phyloP scores from a whole-genome alignment of 2,797 vertebrate species.

The Acomys russatus region DNA sequence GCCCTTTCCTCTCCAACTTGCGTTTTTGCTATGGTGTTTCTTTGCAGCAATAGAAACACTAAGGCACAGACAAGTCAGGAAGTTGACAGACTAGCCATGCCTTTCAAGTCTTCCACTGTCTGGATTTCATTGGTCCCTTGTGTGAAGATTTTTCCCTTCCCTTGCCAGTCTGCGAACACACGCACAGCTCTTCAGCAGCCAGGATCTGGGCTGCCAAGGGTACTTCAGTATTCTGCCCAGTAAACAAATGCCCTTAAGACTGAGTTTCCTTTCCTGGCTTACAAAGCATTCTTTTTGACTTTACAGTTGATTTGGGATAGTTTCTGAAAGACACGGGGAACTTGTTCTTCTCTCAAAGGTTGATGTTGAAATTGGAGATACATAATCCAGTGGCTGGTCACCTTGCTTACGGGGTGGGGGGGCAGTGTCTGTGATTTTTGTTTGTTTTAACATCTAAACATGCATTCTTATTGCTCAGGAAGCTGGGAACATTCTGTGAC shows the following conservation, averaged over 20 bases:
- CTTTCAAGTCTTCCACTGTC: not conserved
- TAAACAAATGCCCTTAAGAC: not conserved
- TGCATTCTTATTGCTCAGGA: not conserved
- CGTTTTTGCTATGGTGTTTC: not conserved
- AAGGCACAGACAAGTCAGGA: not conserved
- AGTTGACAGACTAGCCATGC: not conserved
- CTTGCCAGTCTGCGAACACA: not conserved
- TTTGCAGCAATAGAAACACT: not conserved
- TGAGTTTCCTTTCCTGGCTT: not conserved
- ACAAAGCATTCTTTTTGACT: not conserved
- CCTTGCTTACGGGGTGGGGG: not conserved
- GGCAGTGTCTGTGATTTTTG: not conserved
- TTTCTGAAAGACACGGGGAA: not conserved
- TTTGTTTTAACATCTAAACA: not conserved
- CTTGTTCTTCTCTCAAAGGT: not conserved
- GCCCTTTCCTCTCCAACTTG: not conserved
- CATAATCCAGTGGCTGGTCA: not conserved
- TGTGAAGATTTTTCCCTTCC: not conserved
- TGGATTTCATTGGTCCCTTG: not conserved
- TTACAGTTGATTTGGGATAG: not conserved
- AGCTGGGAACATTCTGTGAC: not conserved
- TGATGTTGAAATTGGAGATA: constrained; percentile 1
- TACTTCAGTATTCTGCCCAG: not conserved
- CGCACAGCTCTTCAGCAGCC: not conserved
- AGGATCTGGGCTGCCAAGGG: not conserved